Evolutionary conservation across 2,888 invertebrate species (phyloP).

Genomic region (Cremastinae sp.): DNA sequence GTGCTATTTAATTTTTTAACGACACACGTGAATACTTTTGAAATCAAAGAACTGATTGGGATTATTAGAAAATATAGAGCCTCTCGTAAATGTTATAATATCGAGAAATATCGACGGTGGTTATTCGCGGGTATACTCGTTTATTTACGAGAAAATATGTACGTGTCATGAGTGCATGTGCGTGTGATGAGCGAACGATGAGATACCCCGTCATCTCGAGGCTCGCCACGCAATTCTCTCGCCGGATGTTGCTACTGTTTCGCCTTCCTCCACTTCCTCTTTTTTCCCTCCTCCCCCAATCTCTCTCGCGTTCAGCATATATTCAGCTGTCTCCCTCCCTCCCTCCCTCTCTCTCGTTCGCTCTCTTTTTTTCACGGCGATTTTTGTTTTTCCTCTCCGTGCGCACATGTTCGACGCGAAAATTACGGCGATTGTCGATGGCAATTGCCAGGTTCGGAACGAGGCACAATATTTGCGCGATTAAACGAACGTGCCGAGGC

Average conservation of each 20-base stretch:
- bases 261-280: constrained; percentile 36
- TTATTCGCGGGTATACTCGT: constrained; percentile 40
- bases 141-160: constrained; percentile 36
- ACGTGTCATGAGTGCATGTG: constrained; percentile 9
- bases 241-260: constrained; percentile 53
- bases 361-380: constrained; percentile 9
- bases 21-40: no score
- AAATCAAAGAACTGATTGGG: no score
- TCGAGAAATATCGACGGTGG: not conserved
- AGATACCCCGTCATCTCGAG: constrained; percentile 56
- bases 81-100: no score
- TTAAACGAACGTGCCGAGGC: constrained; percentile 34
- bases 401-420: constrained; percentile 40
- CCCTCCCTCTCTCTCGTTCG: constrained; percentile 7
- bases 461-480: constrained; percentile 34
- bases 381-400: constrained; percentile 30
- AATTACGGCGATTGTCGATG: constrained; percentile 48
- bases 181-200: constrained; percentile 33
- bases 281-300: constrained; percentile 1
- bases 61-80: no score
- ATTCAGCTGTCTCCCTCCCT: not conserved
- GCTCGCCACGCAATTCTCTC: constrained; percentile 35
- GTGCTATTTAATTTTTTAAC: no score
- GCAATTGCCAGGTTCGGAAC: constrained; percentile 24
- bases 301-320: not conserved